Evolutionary conservation across 1,140 invertebrate genomes (phyloP).

Genomic region (Zelostemma sp.): DNA sequence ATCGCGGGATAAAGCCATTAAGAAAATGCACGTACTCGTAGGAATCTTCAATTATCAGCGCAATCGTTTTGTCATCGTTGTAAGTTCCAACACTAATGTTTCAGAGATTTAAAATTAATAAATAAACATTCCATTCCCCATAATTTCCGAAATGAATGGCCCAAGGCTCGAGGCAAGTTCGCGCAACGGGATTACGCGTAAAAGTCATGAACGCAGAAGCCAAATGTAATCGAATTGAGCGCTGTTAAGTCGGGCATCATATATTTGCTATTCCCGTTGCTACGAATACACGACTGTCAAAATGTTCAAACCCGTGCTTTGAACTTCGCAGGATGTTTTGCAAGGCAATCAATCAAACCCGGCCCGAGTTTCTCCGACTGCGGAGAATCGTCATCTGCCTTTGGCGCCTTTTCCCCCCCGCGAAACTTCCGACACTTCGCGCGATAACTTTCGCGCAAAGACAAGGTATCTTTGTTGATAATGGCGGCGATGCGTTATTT

Average conservation of each 20-base stretch:
- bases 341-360: constrained; percentile 54
- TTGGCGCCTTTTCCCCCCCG: constrained; percentile 18
- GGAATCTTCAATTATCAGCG: no score
- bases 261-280: constrained; percentile 42
- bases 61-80: no score
- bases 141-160: no score
- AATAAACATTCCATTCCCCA: no score
- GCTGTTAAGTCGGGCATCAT: constrained; percentile 38
- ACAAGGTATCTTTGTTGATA: constrained; percentile 52
- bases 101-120: no score
- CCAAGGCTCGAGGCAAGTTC: no score
- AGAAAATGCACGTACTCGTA: neutral
- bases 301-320: constrained; percentile 44
- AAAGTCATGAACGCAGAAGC: constrained; percentile 20
- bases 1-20: neutral
- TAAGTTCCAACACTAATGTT: no score
- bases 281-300: constrained; percentile 36
- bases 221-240: constrained; percentile 43
- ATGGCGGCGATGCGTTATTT: constrained; percentile 59
- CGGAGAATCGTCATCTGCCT: constrained; percentile 47
- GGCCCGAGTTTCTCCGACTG: constrained; percentile 46
- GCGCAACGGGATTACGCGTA: no score
- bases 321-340: constrained; percentile 46
- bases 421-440: constrained; percentile 48
- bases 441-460: constrained; percentile 47